Conservation (phyloP, 2,797 vertebrate species). For the Tokudaia muenninki region DNA sequence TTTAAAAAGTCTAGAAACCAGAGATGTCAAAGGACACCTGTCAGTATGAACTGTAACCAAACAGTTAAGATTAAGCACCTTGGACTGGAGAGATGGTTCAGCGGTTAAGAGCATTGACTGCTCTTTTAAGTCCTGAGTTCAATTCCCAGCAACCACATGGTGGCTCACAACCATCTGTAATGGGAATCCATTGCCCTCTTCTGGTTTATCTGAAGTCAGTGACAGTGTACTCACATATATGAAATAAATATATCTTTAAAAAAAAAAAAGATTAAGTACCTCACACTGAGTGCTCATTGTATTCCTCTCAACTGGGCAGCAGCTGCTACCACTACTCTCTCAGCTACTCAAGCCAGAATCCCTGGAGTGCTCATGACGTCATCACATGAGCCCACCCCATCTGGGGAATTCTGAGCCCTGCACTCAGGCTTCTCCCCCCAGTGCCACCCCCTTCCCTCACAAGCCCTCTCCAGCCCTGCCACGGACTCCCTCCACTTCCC, state of each 20-base stretch:
- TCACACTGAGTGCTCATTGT: too few relatives aligned
- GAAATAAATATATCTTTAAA: too few relatives aligned
- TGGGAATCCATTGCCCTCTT: too few relatives aligned
- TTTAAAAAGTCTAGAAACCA: background rate
- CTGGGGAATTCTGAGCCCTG: background rate
- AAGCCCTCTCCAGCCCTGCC: background rate
- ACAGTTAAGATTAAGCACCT: background rate
- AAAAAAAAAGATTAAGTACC: background rate
- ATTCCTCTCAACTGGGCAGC: rapidly evolving
- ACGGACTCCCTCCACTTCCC: background rate
- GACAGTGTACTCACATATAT: too few relatives aligned
- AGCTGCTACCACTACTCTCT: too few relatives aligned
- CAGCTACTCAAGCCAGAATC: background rate
- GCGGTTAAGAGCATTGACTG: too few relatives aligned
- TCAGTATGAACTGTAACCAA: background rate
- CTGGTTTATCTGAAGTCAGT: too few relatives aligned
- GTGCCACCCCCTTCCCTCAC: background rate
- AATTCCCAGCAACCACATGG: too few relatives aligned
- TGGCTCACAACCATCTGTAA: too few relatives aligned
- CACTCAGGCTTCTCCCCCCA: background rate
- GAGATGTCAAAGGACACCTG: background rate
- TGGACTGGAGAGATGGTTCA: too few relatives aligned
- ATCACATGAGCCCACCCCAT: background rate
- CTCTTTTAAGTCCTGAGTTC: too few relatives aligned
- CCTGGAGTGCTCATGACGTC: background rate